These are phyloP conservation scores for Phodopus roborovskii DNA, from an alignment of 2,113 vertebrate species.

Conservation along the genomic window DNA sequence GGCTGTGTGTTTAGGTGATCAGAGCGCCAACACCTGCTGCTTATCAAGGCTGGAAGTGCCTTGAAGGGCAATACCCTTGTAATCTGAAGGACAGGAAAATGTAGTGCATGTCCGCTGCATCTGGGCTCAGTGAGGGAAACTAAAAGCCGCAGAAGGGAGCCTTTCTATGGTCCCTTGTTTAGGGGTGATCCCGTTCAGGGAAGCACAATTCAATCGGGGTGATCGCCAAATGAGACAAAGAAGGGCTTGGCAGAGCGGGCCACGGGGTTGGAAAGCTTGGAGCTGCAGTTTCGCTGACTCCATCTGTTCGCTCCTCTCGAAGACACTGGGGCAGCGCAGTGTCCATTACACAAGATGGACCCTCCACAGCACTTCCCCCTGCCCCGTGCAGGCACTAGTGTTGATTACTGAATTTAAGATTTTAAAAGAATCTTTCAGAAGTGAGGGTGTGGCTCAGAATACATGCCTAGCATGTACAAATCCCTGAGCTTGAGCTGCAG, in stretches of 20 bases:
- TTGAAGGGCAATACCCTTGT: too few relatives aligned
- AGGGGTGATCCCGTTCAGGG: neutral
- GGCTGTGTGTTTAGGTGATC: neutral
- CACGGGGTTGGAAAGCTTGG: neutral
- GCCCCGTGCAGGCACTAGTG: neutral
- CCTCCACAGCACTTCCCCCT: neutral
- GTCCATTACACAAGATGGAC: neutral
- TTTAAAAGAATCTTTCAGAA: neutral
- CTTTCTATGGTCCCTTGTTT: neutral
- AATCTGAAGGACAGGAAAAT: neutral
- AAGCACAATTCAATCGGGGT: neutral
- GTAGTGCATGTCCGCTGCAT: neutral
- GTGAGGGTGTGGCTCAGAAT: neutral
- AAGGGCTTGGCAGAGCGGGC: neutral
- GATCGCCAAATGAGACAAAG: neutral
- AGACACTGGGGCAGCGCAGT: neutral
- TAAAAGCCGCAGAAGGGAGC: neutral
- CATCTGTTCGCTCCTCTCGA: neutral
- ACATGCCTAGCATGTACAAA: too few relatives aligned
- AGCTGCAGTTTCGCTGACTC: neutral
- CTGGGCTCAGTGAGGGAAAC: neutral
- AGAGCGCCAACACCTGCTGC: neutral
- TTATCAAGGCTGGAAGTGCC: neutral
- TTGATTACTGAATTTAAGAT: neutral
- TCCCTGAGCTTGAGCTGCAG: too few relatives aligned